Base-by-base conservation (phyloP, 2,113 vertebrate genomes). In the Percopsis transmontana region DNA sequence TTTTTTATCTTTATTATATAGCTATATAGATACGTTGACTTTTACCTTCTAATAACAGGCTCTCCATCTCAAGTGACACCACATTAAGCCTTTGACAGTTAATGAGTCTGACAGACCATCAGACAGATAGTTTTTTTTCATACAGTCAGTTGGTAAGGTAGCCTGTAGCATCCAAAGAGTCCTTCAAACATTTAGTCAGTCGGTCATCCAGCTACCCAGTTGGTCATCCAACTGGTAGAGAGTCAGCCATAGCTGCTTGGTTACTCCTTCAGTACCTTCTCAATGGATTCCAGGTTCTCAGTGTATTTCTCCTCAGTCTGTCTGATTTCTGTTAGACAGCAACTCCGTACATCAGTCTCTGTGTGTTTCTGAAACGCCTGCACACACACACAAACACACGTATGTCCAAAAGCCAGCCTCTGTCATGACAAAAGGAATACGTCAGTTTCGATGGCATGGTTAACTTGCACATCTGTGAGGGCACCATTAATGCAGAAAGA, bases 221-320 rank as follows among this genome's bases (percentile, higher is more conserved):
- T 14, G 2, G 45, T 20, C 48, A 7, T 1, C 11, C 20, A 21
- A 10, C 20, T 20, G 7, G 20, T 21, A 20, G 42, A 20, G 42
- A 45, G 42, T 45, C 12, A 45, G 42, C 8, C 15, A 14, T 45
- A 14, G 12, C n/a, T 13, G 39, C 27, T 47, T 20, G 14, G 38
- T 77, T 2, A 53, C 88, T 20, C 23, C 10, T 5, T 15, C 15
- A 15, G 57, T 83, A 95, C 97, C 90, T 96, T 97, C 85, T 99
- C 96, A 66, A 98, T 98, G 0, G 96, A 99, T 77, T 98, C 97
- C 90, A 99, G 85, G 0, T 96, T 98, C 88, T 99, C 97, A 0
- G 96, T 94, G 76, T 98, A 99, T 85, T 99, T 99, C 93, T 98
- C 96, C 82, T 99, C 97, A 0, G 97, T 99, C 91, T 98, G 97